Conservation (phyloP, 2,797 vertebrate species). For the Eutrigla gurnardus region DNA sequence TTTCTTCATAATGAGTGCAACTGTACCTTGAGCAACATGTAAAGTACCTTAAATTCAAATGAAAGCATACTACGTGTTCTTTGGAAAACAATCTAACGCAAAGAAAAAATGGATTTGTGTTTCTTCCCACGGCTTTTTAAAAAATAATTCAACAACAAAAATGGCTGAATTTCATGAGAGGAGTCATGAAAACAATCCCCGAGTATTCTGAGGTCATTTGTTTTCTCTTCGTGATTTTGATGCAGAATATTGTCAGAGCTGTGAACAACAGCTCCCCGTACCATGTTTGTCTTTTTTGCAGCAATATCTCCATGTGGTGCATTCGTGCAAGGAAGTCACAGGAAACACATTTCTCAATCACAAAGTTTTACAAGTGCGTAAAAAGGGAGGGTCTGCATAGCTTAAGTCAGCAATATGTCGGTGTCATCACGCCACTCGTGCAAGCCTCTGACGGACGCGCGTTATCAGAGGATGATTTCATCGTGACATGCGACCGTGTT, state of each 20-base stretch:
- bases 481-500: background rate
- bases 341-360: slow-evolving; percentile 81
- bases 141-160: background rate
- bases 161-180: background rate
- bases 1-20: background rate
- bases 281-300: background rate
- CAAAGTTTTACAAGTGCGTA: slow-evolving; percentile 69
- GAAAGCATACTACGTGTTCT: background rate
- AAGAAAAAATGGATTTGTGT: background rate
- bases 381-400: slow-evolving; percentile 27
- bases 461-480: slow-evolving; percentile 27
- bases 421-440: slow-evolving; percentile 12
- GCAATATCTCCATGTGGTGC: slow-evolving; percentile 28
- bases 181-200: background rate
- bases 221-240: background rate
- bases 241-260: slow-evolving; percentile 7
- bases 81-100: background rate
- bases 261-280: background rate
- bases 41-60: background rate
- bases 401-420: slow-evolving; percentile 20
- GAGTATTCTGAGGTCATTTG: background rate
- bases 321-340: slow-evolving; percentile 65
- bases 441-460: background rate
- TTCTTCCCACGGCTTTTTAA: slow-evolving; percentile 5
- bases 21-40: background rate